Base-by-base conservation (phyloP, 2,888 invertebrate species). In the Aleiodes leptofemur region DNA sequence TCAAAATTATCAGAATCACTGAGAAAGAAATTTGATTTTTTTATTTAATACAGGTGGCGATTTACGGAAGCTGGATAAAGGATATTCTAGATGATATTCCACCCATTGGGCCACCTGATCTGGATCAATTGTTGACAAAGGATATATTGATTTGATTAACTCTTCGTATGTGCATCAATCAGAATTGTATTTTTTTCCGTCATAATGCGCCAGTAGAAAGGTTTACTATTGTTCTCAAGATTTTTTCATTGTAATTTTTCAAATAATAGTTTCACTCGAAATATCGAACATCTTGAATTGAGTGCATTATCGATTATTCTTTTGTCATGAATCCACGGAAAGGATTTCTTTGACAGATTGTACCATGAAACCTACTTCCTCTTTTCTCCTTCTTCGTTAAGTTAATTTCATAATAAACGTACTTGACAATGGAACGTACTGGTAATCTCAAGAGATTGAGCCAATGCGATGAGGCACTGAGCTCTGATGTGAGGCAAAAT, bases 21-120 rank as follows among this genome's bases (percentile, higher is more conserved):
- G 2, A 4, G 16, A 51, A 74, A 14, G 48, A 31, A n/a, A 5
- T 53, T 5, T 23, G 4, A 66, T n/a, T 69, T n/a, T 69, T 53
- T 68, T 9, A 61, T 48, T 48, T 79, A 23, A 23, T 70, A 29
- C 56, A 86, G 86, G 79, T 86, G 69, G 82, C 84, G 0, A 43
- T 78, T 4, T 85, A 85, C 34, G 61, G 50, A 5, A 69, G 73
- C 48, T 86, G 86, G 86, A 86, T 86, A 8, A 72, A 81, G 13
- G 55, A 74, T 14, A 73, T 84, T 31, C 75, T 84, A 3, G 76
- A 77, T 8, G 77, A 68, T 43, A 61, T 84, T 76, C 78, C 81
- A 38, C 72, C 82, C 0, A 74, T 78, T 23, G 84, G 82, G 4
- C 81, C 81, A 59, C 72, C 78, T 8, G 69, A 78, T 56, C 50